phyloP scores from a whole-genome alignment of 2,113 vertebrate genomes.

The Irena cyanogastra region DNA sequence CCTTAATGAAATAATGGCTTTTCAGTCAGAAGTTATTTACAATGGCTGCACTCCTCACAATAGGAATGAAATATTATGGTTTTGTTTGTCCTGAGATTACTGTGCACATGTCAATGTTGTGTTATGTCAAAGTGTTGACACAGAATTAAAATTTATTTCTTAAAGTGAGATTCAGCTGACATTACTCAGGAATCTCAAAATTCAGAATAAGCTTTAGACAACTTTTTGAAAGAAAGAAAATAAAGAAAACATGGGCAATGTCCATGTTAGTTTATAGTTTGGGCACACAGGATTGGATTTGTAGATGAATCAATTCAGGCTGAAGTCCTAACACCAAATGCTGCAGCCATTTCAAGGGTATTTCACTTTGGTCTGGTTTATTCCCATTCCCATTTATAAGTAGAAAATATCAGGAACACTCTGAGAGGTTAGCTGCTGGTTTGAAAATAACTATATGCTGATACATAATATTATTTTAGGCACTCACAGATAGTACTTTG shows the following conservation, averaged over 20 bases:
- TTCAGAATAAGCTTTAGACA: not conserved
- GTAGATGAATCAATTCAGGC: not conserved
- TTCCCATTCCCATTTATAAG: not conserved
- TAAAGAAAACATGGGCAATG: not conserved
- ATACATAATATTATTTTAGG: not conserved
- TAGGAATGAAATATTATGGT: not conserved
- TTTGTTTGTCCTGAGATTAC: not conserved
- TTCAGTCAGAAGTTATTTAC: conserved; percentile 36
- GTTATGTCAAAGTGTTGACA: not conserved
- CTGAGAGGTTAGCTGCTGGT: not conserved
- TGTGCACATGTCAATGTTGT: not conserved
- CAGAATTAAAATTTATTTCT: not conserved
- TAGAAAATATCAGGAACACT: not conserved
- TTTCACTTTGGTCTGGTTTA: not conserved
- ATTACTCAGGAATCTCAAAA: not conserved
- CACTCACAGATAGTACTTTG: not conserved
- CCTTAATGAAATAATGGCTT: conserved; percentile 43
- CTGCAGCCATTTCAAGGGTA: not conserved
- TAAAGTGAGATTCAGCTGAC: not conserved
- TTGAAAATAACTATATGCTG: not conserved
- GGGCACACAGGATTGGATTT: not conserved
- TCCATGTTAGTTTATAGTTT: not conserved
- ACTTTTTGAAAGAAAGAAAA: no score
- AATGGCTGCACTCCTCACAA: not conserved
- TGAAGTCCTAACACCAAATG: not conserved